phyloP scores from a whole-genome alignment of 2,888 invertebrate genomes.

The Cinara cedri region DNA sequence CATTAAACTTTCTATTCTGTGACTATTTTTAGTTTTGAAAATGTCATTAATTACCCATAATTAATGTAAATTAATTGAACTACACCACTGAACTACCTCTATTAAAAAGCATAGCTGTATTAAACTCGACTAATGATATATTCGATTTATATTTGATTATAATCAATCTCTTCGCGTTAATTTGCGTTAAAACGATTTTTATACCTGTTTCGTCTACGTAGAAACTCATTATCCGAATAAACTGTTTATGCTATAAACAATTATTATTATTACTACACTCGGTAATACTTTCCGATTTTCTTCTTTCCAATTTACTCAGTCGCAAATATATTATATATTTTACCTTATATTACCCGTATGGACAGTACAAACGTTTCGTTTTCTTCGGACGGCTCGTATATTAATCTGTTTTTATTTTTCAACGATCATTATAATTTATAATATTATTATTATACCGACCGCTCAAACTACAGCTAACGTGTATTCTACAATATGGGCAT shows the following conservation, averaged over 20 bases:
- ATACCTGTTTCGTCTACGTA: slow-evolving; percentile 6
- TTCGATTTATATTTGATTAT: slow-evolving; percentile 6
- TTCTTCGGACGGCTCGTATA: neutral
- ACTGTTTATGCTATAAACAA: slow-evolving; percentile 7
- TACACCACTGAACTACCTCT: no score
- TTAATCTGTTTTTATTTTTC: slow-evolving; percentile 16
- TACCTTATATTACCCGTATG: neutral
- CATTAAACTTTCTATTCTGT: neutral
- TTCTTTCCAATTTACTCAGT: slow-evolving; percentile 26
- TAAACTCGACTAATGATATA: neutral
- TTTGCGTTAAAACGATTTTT: neutral
- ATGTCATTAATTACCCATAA: no score
- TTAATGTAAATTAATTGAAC: neutral
- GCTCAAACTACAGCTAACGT: neutral
- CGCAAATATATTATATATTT: neutral
- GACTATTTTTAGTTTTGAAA: slow-evolving; percentile 1
- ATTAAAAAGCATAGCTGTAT: slow-evolving; percentile 1
- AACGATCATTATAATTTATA: neutral
- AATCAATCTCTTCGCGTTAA: slow-evolving; percentile 7
- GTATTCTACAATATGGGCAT: neutral
- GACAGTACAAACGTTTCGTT: neutral
- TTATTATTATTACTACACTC: slow-evolving; percentile 5
- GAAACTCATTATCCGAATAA: slow-evolving; percentile 12
- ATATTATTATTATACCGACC: no score
- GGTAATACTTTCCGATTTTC: slow-evolving; percentile 37